Conservation (phyloP, 1,140 invertebrate genomes). For the Drosophila paulistorum region DNA sequence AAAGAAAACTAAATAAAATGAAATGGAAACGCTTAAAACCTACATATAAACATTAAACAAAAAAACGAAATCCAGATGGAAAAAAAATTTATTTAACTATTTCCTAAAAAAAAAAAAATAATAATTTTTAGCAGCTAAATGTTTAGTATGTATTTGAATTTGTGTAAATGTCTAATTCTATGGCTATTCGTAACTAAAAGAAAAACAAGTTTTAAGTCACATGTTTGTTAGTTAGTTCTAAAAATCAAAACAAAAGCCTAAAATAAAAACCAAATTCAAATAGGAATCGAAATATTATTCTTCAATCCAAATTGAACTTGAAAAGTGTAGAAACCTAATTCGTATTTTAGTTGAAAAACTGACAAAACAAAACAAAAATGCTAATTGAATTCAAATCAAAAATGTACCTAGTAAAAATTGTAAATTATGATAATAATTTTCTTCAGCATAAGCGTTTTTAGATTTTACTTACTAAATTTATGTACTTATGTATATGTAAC, state of each 20-base stretch:
- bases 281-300: conserved; percentile 5
- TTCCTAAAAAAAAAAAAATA: conserved; percentile 38
- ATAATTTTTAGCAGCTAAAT: conserved; percentile 62
- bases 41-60: conserved; percentile 35
- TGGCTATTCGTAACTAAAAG: conserved; percentile 21
- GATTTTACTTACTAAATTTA: conserved; percentile 28
- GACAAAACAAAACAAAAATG: conserved; percentile 31
- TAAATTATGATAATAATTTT: conserved; percentile 81
- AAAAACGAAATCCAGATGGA: neutral
- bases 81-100: conserved; percentile 51
- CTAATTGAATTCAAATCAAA: conserved; percentile 12
- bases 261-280: neutral
- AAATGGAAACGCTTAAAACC: conserved; percentile 71
- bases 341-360: conserved; percentile 57
- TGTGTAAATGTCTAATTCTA: conserved; percentile 57
- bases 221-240: conserved; percentile 14
- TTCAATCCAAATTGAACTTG: conserved; percentile 21
- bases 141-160: conserved; percentile 50
- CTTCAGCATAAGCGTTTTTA: conserved; percentile 52
- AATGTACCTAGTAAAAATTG: conserved; percentile 77
- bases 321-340: conserved; percentile 43
- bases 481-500: conserved; percentile 32
- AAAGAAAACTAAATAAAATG: conserved; percentile 51
- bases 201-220: conserved; percentile 25
- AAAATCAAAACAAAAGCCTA: neutral